Evolutionary conservation across 2,113 vertebrate genomes (phyloP).

Genomic region (Petrocephalus zakoni): DNA sequence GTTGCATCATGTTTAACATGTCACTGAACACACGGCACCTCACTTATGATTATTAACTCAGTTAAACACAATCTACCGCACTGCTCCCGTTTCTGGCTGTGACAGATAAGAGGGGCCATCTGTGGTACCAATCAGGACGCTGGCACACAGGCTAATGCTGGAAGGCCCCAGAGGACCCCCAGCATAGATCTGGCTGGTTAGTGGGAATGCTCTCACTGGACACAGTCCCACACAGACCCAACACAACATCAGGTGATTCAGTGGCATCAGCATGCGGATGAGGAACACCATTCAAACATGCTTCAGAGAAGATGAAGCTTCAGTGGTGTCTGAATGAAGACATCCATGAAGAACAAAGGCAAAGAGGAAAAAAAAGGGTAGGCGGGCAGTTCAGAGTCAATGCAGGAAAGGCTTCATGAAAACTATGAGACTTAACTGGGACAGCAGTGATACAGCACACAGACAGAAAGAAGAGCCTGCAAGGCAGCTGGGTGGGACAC

Average conservation of each 20-base stretch:
- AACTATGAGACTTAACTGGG: neutral
- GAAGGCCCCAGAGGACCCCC: neutral
- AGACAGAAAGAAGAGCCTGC: neutral
- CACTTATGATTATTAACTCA: neutral
- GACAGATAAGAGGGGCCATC: neutral
- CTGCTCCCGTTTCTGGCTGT: neutral
- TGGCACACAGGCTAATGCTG: neutral
- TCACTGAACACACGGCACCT: neutral
- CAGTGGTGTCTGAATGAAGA: neutral
- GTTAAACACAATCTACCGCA: neutral
- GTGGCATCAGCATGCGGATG: neutral
- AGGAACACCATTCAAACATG: neutral
- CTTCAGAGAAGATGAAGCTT: neutral
- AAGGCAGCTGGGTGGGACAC: neutral
- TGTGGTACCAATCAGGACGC: neutral
- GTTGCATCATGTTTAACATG: neutral
- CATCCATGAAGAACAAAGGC: neutral
- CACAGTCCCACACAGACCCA: neutral
- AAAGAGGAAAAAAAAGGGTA: neutral
- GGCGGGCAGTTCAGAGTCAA: neutral
- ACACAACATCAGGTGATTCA: neutral
- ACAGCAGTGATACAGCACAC: neutral
- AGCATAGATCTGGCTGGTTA: neutral
- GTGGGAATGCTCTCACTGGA: neutral
- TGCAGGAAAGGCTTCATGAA: neutral